A percentile compares a stretch with the other conserved stretches of the same genome.
These are phyloP conservation scores for Nestor notabilis DNA, from an alignment of 2,113 vertebrate genomes.

Conservation along the genomic window DNA sequence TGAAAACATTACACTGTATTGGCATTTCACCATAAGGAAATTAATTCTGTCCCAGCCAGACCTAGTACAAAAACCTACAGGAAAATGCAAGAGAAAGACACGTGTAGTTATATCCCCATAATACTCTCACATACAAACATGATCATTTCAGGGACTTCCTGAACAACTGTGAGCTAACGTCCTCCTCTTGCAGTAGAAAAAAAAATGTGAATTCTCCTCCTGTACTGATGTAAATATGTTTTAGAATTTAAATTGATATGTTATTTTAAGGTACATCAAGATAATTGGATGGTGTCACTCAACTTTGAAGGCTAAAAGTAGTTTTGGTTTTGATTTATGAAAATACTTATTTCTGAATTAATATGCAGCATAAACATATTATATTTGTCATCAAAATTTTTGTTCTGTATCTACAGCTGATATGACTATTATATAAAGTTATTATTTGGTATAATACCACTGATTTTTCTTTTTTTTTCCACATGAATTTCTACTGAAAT, in stretches of 20 bases:
- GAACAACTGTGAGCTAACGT: neutral
- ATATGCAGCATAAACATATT: neutral
- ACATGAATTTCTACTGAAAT: neutral
- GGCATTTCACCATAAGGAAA: neutral
- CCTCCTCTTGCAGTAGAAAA: neutral
- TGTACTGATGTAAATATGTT: neutral
- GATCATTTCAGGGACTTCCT: neutral
- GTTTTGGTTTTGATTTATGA: neutral
- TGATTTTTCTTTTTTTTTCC: neutral
- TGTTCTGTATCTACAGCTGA: neutral
- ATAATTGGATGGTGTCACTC: neutral
- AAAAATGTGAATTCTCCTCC: neutral
- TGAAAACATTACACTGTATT: neutral
- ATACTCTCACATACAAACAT: neutral
- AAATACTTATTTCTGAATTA: neutral
- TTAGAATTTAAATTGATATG: neutral
- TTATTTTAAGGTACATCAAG: neutral
- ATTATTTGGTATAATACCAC: neutral
- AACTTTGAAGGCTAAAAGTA: neutral
- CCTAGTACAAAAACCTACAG: neutral
- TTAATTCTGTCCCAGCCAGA: neutral
- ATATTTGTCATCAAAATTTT: neutral
- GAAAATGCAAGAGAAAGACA: neutral
- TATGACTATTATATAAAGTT: neutral
- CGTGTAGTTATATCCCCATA: fast-evolving